Evolutionary conservation across 2,888 invertebrate genomes (phyloP).

Genomic region (Papilio gigon): DNA sequence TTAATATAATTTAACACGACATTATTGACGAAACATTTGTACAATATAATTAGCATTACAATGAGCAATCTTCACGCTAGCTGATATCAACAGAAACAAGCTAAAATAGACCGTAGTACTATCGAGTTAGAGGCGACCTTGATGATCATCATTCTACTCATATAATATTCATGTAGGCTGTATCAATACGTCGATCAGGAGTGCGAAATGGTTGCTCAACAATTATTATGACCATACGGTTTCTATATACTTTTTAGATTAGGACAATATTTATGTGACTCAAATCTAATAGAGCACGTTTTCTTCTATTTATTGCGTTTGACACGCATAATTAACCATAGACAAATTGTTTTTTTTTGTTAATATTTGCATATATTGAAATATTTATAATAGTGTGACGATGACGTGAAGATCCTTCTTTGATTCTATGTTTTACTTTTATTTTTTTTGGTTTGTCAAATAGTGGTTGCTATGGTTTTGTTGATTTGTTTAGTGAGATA

Average conservation of each 20-base stretch:
- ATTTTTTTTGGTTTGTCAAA: too few species aligned
- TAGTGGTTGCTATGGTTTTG: too few species aligned
- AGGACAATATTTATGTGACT: too few species aligned
- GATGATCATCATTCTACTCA: conserved; percentile 3
- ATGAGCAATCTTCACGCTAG: conserved; percentile 31
- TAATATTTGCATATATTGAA: too few species aligned
- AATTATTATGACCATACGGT: conserved; percentile 8
- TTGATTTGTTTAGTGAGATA: too few species aligned
- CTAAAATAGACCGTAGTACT: conserved; percentile 23
- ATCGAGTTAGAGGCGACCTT: conserved; percentile 13
- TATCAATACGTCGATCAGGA: conserved; percentile 29
- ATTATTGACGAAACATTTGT: conserved; percentile 30
- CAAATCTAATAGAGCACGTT: too few species aligned
- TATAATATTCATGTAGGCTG: conserved; percentile 13
- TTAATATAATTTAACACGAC: conserved; percentile 23
- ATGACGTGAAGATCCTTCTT: too few species aligned
- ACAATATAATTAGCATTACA: conserved; percentile 34
- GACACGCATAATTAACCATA: too few species aligned
- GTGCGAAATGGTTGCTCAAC: conserved; percentile 23
- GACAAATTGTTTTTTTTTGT: too few species aligned
- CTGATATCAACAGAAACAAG: conserved; percentile 1
- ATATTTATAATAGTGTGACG: too few species aligned
- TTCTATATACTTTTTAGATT: conserved; percentile 3
- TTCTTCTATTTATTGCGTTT: too few species aligned
- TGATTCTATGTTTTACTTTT: too few species aligned